These are phyloP conservation scores for Heliconius erato DNA, from an alignment of 2,888 invertebrate species.

Conservation along the genomic window DNA sequence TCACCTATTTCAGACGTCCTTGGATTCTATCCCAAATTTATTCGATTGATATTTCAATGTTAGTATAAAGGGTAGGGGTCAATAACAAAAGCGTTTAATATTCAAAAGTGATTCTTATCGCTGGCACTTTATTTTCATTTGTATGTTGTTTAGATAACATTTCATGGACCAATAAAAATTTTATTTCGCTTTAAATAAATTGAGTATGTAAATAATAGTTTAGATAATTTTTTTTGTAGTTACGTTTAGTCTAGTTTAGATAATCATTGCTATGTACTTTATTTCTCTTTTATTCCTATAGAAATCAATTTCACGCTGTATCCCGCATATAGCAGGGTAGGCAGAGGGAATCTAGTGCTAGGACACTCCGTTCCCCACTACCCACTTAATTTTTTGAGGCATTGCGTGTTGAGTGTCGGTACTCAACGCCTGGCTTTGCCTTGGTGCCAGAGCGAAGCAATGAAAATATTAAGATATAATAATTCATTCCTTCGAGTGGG, in stretches of 20 bases:
- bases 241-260: background rate
- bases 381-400: too few relatives aligned
- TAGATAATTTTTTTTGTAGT: slow-evolving; percentile 39
- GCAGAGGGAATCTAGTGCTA: too few relatives aligned
- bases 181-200: slow-evolving; percentile 58
- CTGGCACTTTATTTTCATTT: slow-evolving; percentile 67
- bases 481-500: too few relatives aligned
- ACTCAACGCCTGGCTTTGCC: too few relatives aligned
- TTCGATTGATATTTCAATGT: slow-evolving; percentile 51
- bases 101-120: slow-evolving; percentile 75
- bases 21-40: slow-evolving; percentile 65
- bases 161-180: slow-evolving; percentile 69
- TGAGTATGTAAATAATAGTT: slow-evolving; percentile 35
- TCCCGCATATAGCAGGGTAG: too few relatives aligned
- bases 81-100: slow-evolving; percentile 69
- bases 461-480: too few relatives aligned
- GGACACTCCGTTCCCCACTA: too few relatives aligned
- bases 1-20: slow-evolving; percentile 80
- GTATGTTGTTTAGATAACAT: slow-evolving; percentile 69
- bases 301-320: too few relatives aligned
- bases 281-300: background rate
- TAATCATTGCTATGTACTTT: background rate
- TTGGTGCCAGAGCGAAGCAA: too few relatives aligned
- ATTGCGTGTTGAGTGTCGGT: too few relatives aligned
- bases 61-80: slow-evolving; percentile 73